These are phyloP conservation scores for Solen grandis DNA, from an alignment of 1,140 invertebrate genomes.

Conservation along the genomic window DNA sequence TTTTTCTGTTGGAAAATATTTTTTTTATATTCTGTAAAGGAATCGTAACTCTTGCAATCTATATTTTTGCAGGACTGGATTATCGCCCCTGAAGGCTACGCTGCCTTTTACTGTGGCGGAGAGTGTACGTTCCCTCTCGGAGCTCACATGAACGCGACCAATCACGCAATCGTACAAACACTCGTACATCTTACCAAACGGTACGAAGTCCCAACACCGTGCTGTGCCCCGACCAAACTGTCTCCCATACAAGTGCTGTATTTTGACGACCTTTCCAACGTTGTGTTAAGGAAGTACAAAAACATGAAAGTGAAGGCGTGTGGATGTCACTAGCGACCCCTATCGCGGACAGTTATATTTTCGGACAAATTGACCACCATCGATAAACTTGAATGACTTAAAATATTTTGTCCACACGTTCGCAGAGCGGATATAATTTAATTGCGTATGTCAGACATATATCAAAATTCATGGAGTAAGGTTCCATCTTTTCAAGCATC, in stretches of 20 bases:
- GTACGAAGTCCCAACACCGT: constrained; percentile 82
- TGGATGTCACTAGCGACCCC: constrained; percentile 84
- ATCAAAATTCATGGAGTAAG: too few relatives aligned
- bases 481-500: too few relatives aligned
- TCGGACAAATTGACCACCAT: too few relatives aligned
- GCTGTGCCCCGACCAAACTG: constrained; percentile 86
- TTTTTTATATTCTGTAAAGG: too few relatives aligned
- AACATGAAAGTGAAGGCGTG: constrained; percentile 87
- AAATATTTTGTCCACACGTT: too few relatives aligned
- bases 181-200: constrained; percentile 86
- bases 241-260: constrained; percentile 85
- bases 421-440: too few relatives aligned
- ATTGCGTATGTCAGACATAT: too few relatives aligned
- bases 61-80: constrained; percentile 83
- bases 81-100: constrained; percentile 85
- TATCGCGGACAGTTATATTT: too few relatives aligned
- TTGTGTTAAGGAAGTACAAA: constrained; percentile 86
- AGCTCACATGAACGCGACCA: constrained; percentile 84
- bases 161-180: constrained; percentile 87
- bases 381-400: too few relatives aligned
- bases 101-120: constrained; percentile 86
- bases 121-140: constrained; percentile 84
- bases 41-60: too few relatives aligned
- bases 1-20: too few relatives aligned
- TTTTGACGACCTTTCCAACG: constrained; percentile 85